Evolutionary conservation across 2,113 vertebrate genomes (phyloP).

Genomic region (Hymenochirus boettgeri): DNA sequence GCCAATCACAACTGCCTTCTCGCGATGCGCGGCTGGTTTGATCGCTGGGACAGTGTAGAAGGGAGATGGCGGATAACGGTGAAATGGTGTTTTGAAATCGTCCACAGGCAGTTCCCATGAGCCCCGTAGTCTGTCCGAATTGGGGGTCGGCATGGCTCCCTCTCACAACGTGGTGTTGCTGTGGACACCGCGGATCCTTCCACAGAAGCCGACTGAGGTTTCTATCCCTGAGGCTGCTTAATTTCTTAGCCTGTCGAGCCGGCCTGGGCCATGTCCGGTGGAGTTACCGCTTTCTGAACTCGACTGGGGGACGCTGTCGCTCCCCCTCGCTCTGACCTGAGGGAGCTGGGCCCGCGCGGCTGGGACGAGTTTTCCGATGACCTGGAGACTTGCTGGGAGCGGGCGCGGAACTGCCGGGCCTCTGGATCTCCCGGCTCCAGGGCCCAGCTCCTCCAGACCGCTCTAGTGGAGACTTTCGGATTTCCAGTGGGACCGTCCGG

Average conservation of each 20-base stretch:
- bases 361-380: conserved; percentile 73
- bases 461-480: conserved; percentile 86
- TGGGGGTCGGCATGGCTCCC: conserved; percentile 46
- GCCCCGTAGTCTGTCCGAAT: not conserved
- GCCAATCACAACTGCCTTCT: conserved; percentile 8
- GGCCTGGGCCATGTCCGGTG: conserved; percentile 81
- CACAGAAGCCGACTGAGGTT: conserved; percentile 43
- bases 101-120: not conserved
- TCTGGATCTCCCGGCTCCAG: conserved; percentile 48
- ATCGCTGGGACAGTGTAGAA: not conserved
- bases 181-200: conserved; percentile 63
- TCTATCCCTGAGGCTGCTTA: conserved; percentile 61
- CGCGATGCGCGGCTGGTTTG: conserved; percentile 54
- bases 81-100: not conserved
- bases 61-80: conserved; percentile 32
- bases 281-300: conserved; percentile 86
- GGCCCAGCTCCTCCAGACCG: conserved; percentile 65
- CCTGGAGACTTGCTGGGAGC: conserved; percentile 52
- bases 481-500: conserved; percentile 90
- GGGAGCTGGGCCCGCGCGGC: conserved; percentile 56
- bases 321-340: conserved; percentile 62
- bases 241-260: conserved; percentile 69
- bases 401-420: not conserved
- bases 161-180: conserved; percentile 62
- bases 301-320: conserved; percentile 56